Evolutionary conservation across 1,140 invertebrate species (phyloP), one percentile per base, ranked within the genome.

Genomic region (Cydia strobilella): DNA sequence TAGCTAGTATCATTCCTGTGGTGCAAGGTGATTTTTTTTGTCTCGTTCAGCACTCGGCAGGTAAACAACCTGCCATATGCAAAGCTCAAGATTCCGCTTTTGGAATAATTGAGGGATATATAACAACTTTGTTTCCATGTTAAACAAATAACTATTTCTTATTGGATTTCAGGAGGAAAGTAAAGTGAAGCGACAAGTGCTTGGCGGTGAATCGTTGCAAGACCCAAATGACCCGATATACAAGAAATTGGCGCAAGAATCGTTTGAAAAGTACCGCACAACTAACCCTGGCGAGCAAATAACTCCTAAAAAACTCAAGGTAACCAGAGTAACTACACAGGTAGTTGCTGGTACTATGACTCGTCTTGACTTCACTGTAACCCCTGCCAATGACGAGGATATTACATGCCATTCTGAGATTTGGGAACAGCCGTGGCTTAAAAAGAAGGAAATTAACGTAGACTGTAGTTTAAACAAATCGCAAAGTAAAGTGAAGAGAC

Each of bases 401-500:
- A 72, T 84, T 27, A 62, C 35, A 7, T 89, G 87, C 35, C 59
- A 77, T 72, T 85, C 88, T 10, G 74, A 76, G 27, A 69, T 88
- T 65, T 85, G 78, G 77, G 79, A 79, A 73, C 76, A 78, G 45
- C 9, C 45, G 9, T 83, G 80, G 83, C 27, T 80, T 10, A 74
- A 78, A 0, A 78, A 80, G 15, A 86, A 79, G 76, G 80, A 82
- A 0, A 82, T 80, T 35, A 45, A 72, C 45, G 80, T 86, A 2
- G 63, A 73, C 3, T 85, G 83, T 78, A 25, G 75, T 15, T 13
- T 45, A 42, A 42, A 42, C 5, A 73, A 72, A 20, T 15, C 51
- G 27, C 72, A 74, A 71, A 5, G 9, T 27, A 81, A 78, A 73
- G 42, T n/a, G n/a, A 81, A 80, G 39, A 51, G 79, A 72, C 18